Evolutionary conservation across 1,140 invertebrate species (phyloP), one percentile per base, ranked within the genome.

Genomic region (Camponotus pennsylvanicus): DNA sequence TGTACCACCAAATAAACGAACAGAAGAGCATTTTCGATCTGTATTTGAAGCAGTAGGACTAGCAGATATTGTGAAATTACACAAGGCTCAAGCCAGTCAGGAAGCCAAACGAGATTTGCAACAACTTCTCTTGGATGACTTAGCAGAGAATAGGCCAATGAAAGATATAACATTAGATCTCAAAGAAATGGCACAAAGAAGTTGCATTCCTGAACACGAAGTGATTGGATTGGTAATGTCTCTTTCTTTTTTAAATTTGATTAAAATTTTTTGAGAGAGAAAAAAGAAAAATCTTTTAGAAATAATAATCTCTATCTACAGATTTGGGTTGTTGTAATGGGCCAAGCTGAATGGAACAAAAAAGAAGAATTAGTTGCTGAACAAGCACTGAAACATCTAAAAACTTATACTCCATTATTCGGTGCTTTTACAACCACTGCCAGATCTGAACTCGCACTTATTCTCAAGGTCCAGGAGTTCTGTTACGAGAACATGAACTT

Each of bases 401-500:
- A 98, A 90, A 96, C 96, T 87, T 99, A 98, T 94, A 97, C 98
- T 89, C 96, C 97, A 63, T 95, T 99, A 84, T 97, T 99, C 93
- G 97, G 97, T 88, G 98, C 98, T 18, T 99, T 99, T 92, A 97
- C 98, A 87, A 96, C 96, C 91, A 97, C 97, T 87, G 97, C 97
- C 89, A 97, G 97, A 92, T 97, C 98, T 71, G 98, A 99, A 95
- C 96, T 99, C 91, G 97, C 97, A 66, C 96, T 99, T 69, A 96
- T 99, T 91, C 96, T 98, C 70, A 98, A 98, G 94, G 97, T 99
- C 90, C 99, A 99, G 95, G 98, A 99, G 93, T 99, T 98, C 95
- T 99, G 99, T 95, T 99, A 99, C 95, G 98, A 99, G 93, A 99
- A 99, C 96, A 99, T 99, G 98, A 98, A 98, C 95, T 99, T 99